Base-by-base conservation (phyloP, 2,888 invertebrate species). In the Agelastica alni region DNA sequence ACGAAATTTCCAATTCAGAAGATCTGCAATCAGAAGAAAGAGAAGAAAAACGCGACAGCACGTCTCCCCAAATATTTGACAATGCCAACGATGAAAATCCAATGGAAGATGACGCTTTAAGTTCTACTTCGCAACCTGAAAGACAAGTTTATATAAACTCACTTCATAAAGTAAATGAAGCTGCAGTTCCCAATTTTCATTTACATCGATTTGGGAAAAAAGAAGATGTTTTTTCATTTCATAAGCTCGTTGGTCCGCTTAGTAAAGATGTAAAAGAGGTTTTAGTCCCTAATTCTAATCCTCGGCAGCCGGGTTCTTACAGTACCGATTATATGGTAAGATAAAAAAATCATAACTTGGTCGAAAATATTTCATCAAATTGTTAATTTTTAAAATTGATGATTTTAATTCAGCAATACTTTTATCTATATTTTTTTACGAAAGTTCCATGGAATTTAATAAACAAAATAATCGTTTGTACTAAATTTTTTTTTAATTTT, bases 161-260 rank as follows among this genome's bases (percentile, higher is more conserved):
- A n/a, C n/a, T n/a, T n/a, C n/a, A n/a, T n/a, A n/a, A n/a, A n/a
- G n/a, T n/a, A n/a, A n/a, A n/a, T 4, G 7, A 14, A 7, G 26
- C 26, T 1, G 3, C 26, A 26, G 26, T 26, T 26, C 18, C 37
- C 3, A 17, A 39, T 22, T 39, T 39, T 6, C 17, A 39, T 39
- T 12, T 4, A 10, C 7, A 46, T 28, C 1, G 7, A 17, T 18
- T n/a, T 17, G 14, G 20, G 9, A 13, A 14, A 10, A 12, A 51
- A 17, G 78, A 77, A 1, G 81, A 83, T 22, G 85, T 86, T 41
- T 87, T 84, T 69, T 87, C 87, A 4, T 89, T 85, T 74, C 83
- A 85, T 68, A 83, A 85, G 62, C 89, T 89, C 75, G 83, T 83
- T 70, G 89, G 89, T 5, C 89, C 89, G 13, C 88, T 89, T 17